Conservation (phyloP, 2,113 vertebrate species). For the Sinocyclocheilus anophthalmus region DNA sequence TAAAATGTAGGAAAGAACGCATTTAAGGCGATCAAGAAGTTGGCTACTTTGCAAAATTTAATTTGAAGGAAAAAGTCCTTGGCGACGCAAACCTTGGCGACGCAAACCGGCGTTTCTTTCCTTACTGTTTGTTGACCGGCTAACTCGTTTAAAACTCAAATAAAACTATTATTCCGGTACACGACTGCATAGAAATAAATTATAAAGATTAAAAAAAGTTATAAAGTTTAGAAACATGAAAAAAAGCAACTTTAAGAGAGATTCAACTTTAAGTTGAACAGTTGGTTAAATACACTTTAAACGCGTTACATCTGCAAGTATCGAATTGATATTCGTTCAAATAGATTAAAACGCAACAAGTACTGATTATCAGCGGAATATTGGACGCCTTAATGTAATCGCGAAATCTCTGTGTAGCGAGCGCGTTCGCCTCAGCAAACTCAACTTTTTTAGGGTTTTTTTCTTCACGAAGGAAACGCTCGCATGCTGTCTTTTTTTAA, state of each 20-base stretch:
- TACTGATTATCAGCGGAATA: not conserved
- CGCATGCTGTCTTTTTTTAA: not conserved
- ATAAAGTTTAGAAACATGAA: not conserved
- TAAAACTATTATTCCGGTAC: not conserved
- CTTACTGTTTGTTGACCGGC: not conserved
- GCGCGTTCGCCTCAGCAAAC: constrained; percentile 8
- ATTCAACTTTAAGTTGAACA: not conserved
- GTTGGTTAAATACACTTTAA: not conserved
- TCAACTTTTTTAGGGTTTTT: not conserved
- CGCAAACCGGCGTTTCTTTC: constrained; percentile 1
- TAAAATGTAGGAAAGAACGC: not conserved
- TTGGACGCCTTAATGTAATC: too few species aligned
- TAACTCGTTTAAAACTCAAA: not conserved
- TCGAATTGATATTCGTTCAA: too few species aligned
- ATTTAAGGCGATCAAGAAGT: not conserved
- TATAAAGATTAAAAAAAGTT: not conserved
- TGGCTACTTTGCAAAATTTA: not conserved
- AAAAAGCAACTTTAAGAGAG: not conserved
- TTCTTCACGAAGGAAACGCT: constrained; percentile 23
- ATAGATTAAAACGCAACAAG: not conserved
- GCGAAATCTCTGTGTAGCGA: not conserved
- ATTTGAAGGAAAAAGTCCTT: not conserved
- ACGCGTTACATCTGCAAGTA: not conserved
- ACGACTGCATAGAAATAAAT: not conserved
- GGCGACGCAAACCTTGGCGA: not conserved